Evolutionary conservation across 2,888 invertebrate genomes (phyloP).

Genomic region (Stenodera caucasica): DNA sequence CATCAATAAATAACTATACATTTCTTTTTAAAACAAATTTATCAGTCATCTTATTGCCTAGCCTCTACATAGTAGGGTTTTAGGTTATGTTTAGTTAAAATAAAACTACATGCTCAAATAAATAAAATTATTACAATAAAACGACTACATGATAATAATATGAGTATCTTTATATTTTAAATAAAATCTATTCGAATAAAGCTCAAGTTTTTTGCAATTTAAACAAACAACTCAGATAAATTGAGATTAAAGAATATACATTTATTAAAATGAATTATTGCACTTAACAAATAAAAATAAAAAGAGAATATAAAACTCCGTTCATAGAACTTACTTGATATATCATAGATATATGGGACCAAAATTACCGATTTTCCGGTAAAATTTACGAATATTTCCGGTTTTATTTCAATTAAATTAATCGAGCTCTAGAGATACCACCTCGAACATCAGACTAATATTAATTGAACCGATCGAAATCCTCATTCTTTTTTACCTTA

Average conservation of each 20-base stretch:
- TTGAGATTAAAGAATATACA: background rate
- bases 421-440: conserved; percentile 44
- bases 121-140: background rate
- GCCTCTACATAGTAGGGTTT: conserved; percentile 5
- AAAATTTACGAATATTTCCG: conserved; percentile 16
- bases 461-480: conserved; percentile 16
- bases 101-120: background rate
- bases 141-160: background rate
- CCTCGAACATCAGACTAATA: conserved; percentile 42
- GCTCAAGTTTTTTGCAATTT: too few species aligned
- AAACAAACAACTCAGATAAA: background rate
- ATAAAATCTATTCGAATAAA: background rate
- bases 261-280: background rate
- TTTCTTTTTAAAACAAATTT: background rate
- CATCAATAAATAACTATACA: conserved; percentile 2
- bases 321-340: conserved; percentile 98
- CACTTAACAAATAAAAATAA: background rate
- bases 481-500: conserved; percentile 36
- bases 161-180: conserved; percentile 1
- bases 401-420: conserved; percentile 19
- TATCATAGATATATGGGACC: conserved; percentile 99
- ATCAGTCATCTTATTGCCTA: conserved; percentile 6
- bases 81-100: background rate
- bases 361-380: conserved; percentile 57
- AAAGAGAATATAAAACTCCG: conserved; percentile 45